These are phyloP conservation scores for Druceiella hillmani DNA, from an alignment of 2,888 invertebrate species.

Conservation along the genomic window DNA sequence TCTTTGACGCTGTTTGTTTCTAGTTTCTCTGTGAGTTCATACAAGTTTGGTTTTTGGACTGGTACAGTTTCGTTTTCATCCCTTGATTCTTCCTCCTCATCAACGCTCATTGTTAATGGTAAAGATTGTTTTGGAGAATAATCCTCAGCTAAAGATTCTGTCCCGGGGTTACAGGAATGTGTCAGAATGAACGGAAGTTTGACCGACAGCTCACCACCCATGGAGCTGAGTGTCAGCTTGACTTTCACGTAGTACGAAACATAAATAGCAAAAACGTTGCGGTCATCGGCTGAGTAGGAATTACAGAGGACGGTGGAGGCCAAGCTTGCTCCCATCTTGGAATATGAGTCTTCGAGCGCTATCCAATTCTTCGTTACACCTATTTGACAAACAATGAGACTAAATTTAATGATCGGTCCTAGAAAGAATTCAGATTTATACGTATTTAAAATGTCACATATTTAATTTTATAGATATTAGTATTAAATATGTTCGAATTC, in stretches of 20 bases:
- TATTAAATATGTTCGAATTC: no score
- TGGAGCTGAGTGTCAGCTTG: slow-evolving; percentile 71
- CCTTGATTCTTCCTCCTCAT: slow-evolving; percentile 35
- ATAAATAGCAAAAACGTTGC: slow-evolving; percentile 86
- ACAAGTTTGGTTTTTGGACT: slow-evolving; percentile 39
- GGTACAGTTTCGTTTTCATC: slow-evolving; percentile 29
- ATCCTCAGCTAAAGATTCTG: slow-evolving; percentile 49
- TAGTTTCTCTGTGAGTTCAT: slow-evolving; percentile 28
- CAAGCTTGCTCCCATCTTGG: slow-evolving; percentile 59
- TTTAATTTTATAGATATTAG: no score
- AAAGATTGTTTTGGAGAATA: slow-evolving; percentile 44
- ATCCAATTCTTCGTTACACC: slow-evolving; percentile 88
- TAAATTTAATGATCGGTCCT: no score
- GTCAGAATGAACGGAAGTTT: slow-evolving; percentile 77
- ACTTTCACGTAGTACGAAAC: slow-evolving; percentile 90
- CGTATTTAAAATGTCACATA: no score
- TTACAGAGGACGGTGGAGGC: slow-evolving; percentile 55
- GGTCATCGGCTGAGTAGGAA: slow-evolving; percentile 59
- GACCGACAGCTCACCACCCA: slow-evolving; percentile 74
- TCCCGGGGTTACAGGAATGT: slow-evolving; percentile 62
- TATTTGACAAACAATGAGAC: no score
- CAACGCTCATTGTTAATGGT: slow-evolving; percentile 44
- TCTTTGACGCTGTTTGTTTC: slow-evolving; percentile 21
- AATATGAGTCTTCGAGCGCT: slow-evolving; percentile 80
- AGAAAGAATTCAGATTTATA: no score